These are phyloP conservation scores for Drosophila lacicola DNA, from an alignment of 2,888 invertebrate species.

Conservation along the genomic window DNA sequence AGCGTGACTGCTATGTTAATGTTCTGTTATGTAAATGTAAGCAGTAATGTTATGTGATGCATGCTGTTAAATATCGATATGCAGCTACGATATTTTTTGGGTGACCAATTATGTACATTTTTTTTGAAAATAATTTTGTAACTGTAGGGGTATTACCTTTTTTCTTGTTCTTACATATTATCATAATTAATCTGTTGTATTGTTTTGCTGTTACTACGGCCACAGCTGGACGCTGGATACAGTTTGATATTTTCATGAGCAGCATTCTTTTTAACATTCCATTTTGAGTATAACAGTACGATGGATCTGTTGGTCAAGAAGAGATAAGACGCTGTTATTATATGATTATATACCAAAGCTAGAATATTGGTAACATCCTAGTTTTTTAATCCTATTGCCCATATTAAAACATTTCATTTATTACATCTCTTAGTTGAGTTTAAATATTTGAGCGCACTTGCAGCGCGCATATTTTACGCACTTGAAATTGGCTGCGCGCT, in stretches of 20 bases:
- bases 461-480: background rate
- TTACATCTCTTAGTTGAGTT: background rate
- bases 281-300: constrained; percentile 3
- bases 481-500: background rate
- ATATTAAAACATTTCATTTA: too few relatives aligned
- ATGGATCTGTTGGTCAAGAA: background rate
- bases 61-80: constrained; percentile 10
- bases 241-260: too few relatives aligned
- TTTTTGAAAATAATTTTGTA: background rate
- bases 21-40: constrained; percentile 1
- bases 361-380: too few relatives aligned
- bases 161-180: too few relatives aligned
- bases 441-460: too few relatives aligned
- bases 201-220: background rate
- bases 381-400: too few relatives aligned
- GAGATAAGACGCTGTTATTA: too few relatives aligned
- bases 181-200: background rate
- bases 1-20: constrained; percentile 29
- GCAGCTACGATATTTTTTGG: background rate
- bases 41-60: constrained; percentile 1
- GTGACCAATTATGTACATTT: constrained; percentile 8
- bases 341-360: too few relatives aligned
- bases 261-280: background rate
- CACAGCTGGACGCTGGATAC: too few relatives aligned
- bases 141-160: background rate